Percentiles rank a stretch among this genome's conserved stretches.
These are phyloP conservation scores for Zaprionus nigranus DNA, from an alignment of 1,140 invertebrate species.

Conservation along the genomic window DNA sequence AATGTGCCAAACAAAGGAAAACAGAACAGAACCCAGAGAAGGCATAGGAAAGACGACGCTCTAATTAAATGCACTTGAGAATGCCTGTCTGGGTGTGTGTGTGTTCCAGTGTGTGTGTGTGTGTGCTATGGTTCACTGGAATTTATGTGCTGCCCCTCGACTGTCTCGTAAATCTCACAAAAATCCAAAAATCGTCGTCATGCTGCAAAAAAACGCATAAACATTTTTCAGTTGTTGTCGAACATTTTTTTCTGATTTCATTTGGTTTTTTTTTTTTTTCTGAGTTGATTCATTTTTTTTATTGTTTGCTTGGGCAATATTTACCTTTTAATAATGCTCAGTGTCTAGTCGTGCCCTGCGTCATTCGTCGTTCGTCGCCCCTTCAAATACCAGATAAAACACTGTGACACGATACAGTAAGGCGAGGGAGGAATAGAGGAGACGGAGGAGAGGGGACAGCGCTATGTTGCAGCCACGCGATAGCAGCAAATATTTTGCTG, in stretches of 20 bases:
- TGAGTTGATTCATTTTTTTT: constrained; percentile 28
- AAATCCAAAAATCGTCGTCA: constrained; percentile 59
- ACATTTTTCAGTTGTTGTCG: constrained; percentile 68
- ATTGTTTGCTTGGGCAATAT: constrained; percentile 72
- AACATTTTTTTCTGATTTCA: constrained; percentile 56
- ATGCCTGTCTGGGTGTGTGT: constrained; percentile 35
- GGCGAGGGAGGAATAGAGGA: neutral
- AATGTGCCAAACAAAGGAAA: constrained; percentile 78
- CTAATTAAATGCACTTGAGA: constrained; percentile 81
- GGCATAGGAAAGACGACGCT: constrained; percentile 53
- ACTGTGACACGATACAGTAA: constrained; percentile 7
- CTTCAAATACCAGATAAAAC: constrained; percentile 18
- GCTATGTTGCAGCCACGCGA: constrained; percentile 43
- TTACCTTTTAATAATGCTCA: constrained; percentile 75
- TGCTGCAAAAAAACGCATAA: constrained; percentile 64
- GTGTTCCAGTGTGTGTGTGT: neutral
- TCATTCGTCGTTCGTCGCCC: constrained; percentile 30
- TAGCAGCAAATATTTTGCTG: constrained; percentile 50
- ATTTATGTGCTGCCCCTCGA: constrained; percentile 72
- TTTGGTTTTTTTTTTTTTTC: constrained; percentile 32
- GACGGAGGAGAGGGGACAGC: constrained; percentile 4
- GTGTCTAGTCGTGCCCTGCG: constrained; percentile 46
- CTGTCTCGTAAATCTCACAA: constrained; percentile 73
- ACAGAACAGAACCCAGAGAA: constrained; percentile 21
- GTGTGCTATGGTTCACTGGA: constrained; percentile 63